Evolutionary conservation across 2,113 vertebrate species (phyloP).

Genomic region (Zootoca vivipara): DNA sequence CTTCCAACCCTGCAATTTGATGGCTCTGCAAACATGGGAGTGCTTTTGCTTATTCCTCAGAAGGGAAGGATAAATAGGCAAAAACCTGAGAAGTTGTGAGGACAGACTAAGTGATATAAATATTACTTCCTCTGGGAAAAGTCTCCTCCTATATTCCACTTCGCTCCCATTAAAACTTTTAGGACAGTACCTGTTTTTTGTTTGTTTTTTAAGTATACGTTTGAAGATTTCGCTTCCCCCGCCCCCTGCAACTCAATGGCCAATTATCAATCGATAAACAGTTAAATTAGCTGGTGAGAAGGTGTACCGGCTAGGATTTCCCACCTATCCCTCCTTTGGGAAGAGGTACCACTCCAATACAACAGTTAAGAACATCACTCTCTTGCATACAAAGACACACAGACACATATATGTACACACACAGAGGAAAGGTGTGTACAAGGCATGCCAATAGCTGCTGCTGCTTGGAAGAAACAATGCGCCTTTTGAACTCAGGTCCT

Average conservation of each 20-base stretch:
- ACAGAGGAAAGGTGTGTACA: not conserved
- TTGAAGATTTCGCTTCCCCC: not conserved
- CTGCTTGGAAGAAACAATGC: not conserved
- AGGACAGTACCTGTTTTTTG: no score
- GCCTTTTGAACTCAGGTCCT: not conserved
- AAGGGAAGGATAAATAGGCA: not conserved
- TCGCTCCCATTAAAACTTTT: not conserved
- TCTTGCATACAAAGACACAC: not conserved
- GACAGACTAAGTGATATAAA: not conserved
- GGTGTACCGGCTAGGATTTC: not conserved
- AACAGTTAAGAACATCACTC: not conserved
- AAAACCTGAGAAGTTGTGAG: not conserved
- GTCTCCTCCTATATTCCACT: not conserved
- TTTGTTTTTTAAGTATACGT: no score
- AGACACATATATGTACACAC: not conserved
- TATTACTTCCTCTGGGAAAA: not conserved
- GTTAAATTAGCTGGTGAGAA: not conserved
- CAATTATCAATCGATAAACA: not conserved
- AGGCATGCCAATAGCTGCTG: not conserved
- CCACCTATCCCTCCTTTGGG: not conserved
- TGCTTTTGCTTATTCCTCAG: not conserved
- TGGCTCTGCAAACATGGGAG: not conserved
- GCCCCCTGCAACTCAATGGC: not conserved
- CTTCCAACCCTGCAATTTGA: no score
- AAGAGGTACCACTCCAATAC: not conserved